A percentile compares a stretch with the other conserved stretches of the same genome.
phyloP scores from a whole-genome alignment of 2,797 vertebrate species.

The Ispidina lecontei region DNA sequence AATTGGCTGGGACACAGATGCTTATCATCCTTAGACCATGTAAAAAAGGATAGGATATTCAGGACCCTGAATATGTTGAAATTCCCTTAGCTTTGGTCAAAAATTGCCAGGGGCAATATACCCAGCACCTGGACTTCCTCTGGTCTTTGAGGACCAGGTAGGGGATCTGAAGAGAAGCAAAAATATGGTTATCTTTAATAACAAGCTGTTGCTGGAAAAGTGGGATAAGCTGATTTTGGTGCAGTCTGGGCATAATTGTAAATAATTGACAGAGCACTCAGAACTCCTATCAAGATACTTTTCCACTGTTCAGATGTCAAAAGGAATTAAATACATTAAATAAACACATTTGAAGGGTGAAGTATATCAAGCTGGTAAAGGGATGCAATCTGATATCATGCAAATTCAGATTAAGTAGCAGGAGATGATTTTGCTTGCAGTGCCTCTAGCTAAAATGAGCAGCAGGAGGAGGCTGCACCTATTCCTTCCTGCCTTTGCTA shows the following conservation, averaged over 20 bases:
- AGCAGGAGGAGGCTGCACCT: background rate
- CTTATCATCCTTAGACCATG: background rate
- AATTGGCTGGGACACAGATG: background rate
- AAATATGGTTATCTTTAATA: conserved; percentile 26
- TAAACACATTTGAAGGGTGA: conserved; percentile 27
- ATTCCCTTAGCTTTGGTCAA: background rate
- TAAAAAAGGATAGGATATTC: background rate
- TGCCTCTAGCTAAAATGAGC: conserved; percentile 11
- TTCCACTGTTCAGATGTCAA: conserved; percentile 33
- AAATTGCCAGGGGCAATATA: background rate
- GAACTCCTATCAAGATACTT: conserved; percentile 17
- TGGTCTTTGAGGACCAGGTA: background rate
- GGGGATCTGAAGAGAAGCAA: background rate
- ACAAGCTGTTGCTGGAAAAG: conserved; percentile 24
- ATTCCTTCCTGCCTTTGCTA: background rate
- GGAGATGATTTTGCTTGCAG: conserved; percentile 11
- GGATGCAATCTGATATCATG: conserved; percentile 59
- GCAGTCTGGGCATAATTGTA: conserved; percentile 29
- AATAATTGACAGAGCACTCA: conserved; percentile 49
- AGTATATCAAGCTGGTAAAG: conserved; percentile 41
- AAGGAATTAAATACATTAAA: conserved; percentile 60
- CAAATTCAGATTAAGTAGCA: conserved; percentile 53
- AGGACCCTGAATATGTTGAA: background rate
- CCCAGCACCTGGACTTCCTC: background rate
- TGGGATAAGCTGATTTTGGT: conserved; percentile 22